A percentile compares a stretch with the other conserved stretches of the same genome.
phyloP scores from a whole-genome alignment of 2,113 vertebrate species.

The Leiothrix lutea region DNA sequence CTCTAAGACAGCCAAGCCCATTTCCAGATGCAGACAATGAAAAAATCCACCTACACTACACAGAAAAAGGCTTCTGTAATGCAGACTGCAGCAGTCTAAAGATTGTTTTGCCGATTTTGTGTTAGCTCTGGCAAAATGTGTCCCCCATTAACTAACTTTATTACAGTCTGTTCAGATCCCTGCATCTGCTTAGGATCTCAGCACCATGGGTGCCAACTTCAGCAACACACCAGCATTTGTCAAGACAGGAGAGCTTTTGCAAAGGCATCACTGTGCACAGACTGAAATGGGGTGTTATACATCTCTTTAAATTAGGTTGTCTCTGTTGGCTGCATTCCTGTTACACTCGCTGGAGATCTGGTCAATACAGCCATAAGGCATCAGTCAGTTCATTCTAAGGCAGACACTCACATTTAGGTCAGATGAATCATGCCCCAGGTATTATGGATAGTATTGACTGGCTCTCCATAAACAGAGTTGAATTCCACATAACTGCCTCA shows the following conservation, averaged over 20 bases:
- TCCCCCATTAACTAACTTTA: neutral
- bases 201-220: neutral
- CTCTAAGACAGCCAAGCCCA: neutral
- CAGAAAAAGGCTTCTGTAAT: neutral
- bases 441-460: neutral
- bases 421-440: neutral
- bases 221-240: neutral
- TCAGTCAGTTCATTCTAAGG: slow-evolving; percentile 19
- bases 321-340: neutral
- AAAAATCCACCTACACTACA: neutral
- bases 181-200: neutral
- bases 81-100: neutral
- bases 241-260: neutral
- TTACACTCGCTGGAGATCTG: neutral
- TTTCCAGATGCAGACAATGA: neutral
- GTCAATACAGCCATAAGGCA: slow-evolving; percentile 44
- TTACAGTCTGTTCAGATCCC: neutral
- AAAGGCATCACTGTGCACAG: neutral
- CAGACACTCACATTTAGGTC: neutral
- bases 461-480: neutral
- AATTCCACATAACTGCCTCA: neutral
- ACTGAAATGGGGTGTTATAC: neutral
- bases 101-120: neutral
- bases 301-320: slow-evolving; percentile 38
- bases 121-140: neutral